Evolutionary conservation across 2,797 vertebrate species (phyloP), one percentile per base, ranked within the genome.

Genomic region (Jordanella pulchra): DNA sequence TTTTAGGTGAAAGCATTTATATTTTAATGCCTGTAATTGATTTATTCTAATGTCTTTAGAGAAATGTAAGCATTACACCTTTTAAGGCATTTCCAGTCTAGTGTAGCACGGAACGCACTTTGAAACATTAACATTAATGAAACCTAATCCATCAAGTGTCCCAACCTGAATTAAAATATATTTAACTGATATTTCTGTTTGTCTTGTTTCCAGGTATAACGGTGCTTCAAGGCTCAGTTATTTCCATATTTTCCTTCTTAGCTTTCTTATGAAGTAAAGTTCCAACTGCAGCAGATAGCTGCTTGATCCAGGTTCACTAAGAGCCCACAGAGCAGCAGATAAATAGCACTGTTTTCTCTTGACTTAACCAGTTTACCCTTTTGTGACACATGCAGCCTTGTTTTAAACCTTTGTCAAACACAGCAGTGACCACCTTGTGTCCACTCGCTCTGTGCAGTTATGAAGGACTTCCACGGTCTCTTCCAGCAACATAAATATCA

Each of bases 361-460:
- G 56, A 79, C 90, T 93, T 87, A 85, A 86, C 85, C 81, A 76
- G 66, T 91, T 86, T 86, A 78, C 71, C 79, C 71, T 55, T 28
- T 27, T 45, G 72, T 83, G 85, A 92, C 81, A 73, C 72, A 13
- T 39, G 60, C n/a, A 3, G 81, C 69, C 78, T 74, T 72, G 73
- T 83, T 86, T 70, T 78, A 77, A 87, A 69, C 71, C 63, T 60
- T 88, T 53, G 79, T 87, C 86, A 90, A 90, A 92, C 84, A 89
- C 63, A 12, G 32, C 23, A 2, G 67, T 74, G 80, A 84, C 73
- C 72, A 81, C 67, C 71, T 81, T 27, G 64, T 50, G 82, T 86
- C 85, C 71, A n/a, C 81, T 1, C 45, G 72, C 82, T 84, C 74
- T 85, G 81, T 75, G 66, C 80, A 65, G 67, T 64, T 81, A 67